Conservation (phyloP, 2,888 invertebrate genomes). For the Aporophyla lueneburgensis region DNA sequence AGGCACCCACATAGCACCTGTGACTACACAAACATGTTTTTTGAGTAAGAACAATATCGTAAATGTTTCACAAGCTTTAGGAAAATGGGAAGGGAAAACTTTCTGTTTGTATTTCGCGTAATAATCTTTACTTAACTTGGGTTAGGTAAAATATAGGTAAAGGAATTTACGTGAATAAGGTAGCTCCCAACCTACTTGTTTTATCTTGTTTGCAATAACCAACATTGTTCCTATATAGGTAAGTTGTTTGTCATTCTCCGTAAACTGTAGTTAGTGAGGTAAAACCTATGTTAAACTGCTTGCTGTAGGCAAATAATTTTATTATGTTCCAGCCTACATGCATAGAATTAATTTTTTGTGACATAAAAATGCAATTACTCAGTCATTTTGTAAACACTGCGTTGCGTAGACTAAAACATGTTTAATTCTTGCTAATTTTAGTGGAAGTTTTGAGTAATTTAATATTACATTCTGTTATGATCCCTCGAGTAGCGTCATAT, state of each 20-base stretch:
- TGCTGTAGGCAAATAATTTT: neutral
- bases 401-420: conserved; percentile 7
- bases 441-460: conserved; percentile 38
- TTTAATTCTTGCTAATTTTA: conserved; percentile 34
- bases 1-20: conserved; percentile 69
- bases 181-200: neutral
- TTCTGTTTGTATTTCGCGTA: conserved; percentile 48
- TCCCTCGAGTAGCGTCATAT: conserved; percentile 31
- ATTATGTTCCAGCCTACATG: conserved; percentile 7
- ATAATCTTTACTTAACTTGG: conserved; percentile 46
- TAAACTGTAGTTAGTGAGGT: conserved; percentile 17
- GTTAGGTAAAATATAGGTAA: conserved; percentile 20
- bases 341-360: conserved; percentile 14
- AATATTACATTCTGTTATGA: conserved; percentile 35
- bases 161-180: conserved; percentile 7
- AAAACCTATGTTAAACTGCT: conserved; percentile 15
- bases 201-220: neutral
- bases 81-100: conserved; percentile 43
- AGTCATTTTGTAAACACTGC: conserved; percentile 31
- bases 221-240: neutral
- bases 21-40: conserved; percentile 64
- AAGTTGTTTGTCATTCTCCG: conserved; percentile 37
- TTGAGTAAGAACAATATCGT: conserved; percentile 61
- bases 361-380: conserved; percentile 50
- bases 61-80: conserved; percentile 47